Conservation (phyloP, 2,797 vertebrate genomes). For the Chrysocyon brachyurus region DNA sequence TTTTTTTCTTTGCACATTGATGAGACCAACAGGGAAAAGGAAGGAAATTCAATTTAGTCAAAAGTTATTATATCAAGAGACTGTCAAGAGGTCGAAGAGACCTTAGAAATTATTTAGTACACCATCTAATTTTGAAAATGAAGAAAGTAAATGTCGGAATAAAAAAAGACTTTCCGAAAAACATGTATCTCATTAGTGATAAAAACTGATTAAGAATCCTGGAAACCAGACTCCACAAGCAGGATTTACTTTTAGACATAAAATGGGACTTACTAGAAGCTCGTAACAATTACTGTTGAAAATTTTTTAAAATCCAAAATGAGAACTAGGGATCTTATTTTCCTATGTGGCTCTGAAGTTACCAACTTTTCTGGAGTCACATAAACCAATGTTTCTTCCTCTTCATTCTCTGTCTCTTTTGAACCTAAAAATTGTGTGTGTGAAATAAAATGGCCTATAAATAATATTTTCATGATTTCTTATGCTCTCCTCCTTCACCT, state of each 20-base stretch:
- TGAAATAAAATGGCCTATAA: not conserved
- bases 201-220: not conserved
- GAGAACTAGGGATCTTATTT: not conserved
- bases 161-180: not conserved
- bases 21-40: not conserved
- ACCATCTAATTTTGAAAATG: not conserved
- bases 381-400: not conserved
- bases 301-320: not conserved
- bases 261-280: not conserved
- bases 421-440: not conserved
- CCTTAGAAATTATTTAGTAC: not conserved
- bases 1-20: not conserved
- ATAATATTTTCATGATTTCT: not conserved
- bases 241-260: not conserved
- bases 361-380: not conserved
- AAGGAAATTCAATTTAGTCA: constrained; percentile 13
- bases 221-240: not conserved
- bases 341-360: not conserved
- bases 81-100: not conserved
- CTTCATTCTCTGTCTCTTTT: not conserved
- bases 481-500: not conserved
- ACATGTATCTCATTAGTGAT: not conserved
- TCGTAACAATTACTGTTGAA: not conserved
- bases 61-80: not conserved
- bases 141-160: not conserved